These are phyloP conservation scores for Porites rus DNA, from an alignment of 92 coral and sea anemone species.

Conservation along the genomic window DNA sequence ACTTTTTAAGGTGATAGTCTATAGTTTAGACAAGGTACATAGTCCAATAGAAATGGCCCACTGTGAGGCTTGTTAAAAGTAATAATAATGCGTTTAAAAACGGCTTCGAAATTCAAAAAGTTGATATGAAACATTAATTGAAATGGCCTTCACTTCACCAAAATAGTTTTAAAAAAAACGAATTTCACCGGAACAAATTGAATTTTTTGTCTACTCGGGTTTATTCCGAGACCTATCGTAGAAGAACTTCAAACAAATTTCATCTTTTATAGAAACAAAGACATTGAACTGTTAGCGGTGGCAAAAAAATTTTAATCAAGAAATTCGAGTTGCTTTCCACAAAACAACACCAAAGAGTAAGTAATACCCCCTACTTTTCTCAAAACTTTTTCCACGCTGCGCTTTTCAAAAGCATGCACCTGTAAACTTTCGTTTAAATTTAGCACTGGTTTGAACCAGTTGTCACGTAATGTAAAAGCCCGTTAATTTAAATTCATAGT, in stretches of 20 bases:
- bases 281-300: not conserved
- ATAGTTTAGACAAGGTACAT: no score
- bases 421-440: slow-evolving; percentile 18
- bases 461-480: not conserved
- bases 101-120: no score
- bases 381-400: slow-evolving; percentile 1
- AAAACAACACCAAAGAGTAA: not conserved
- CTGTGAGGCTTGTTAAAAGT: no score
- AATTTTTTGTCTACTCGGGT: no score
- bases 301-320: not conserved
- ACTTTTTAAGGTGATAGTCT: no score
- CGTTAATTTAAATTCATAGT: not conserved
- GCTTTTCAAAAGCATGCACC: slow-evolving; percentile 7
- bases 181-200: no score
- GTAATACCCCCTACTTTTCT: not conserved
- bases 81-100: no score
- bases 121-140: no score
- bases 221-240: no score
- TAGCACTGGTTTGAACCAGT: not conserved
- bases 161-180: no score
- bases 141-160: no score
- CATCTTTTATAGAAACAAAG: not conserved
- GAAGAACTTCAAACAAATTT: not conserved
- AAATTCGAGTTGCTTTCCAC: not conserved
- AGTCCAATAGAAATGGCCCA: no score